Base-by-base conservation (phyloP, 2,113 vertebrate genomes). In the Lynx canadensis region DNA sequence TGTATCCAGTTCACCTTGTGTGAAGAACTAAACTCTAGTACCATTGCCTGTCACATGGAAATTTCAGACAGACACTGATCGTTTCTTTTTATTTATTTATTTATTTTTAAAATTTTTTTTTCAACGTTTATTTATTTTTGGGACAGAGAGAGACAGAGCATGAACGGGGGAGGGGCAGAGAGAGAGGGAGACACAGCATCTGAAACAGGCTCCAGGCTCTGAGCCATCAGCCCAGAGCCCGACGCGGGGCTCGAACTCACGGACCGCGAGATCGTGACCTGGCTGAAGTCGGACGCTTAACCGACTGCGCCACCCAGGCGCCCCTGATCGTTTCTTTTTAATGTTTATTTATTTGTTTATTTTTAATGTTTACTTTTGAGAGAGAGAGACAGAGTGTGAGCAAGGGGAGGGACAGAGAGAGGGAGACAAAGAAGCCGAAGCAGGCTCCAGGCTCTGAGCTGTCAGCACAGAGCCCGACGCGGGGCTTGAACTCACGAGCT, bases 41-140 rank as follows among this genome's bases (percentile, higher is more conserved):
- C 99, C 99, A 98, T 99, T 99, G 36, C 99, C 99, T 98, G 99
- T 99, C 78, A 99, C 99, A 65, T 99, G 99, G 97, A 99, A 99
- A 98, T 99, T 99, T 99, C 99, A 83, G 99, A 99, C 25, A 99
- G 98, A 98, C 99, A 99, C 1, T 99, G 99, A 95, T 99, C 99
- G 99, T 99, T 99, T 99, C 23, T 60, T 60, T 23, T 57, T 45
- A 45, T n/a, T n/a, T n/a, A n/a, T 23, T 57, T 5, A 4, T 21
- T 60, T 99, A 98, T 60, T 60, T 68, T 33, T 68, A 68, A 33
- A n/a, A n/a, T n/a, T n/a, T n/a, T n/a, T n/a, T n/a, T n/a, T n/a
- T n/a, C n/a, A n/a, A n/a, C n/a, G n/a, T n/a, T n/a, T n/a, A n/a
- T n/a, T n/a, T n/a, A n/a, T n/a, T n/a, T n/a, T n/a, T n/a, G n/a